A percentile compares a stretch with the other conserved stretches of the same genome.
These are phyloP conservation scores for Zingel zingel DNA, from an alignment of 2,113 vertebrate species.

Conservation along the genomic window DNA sequence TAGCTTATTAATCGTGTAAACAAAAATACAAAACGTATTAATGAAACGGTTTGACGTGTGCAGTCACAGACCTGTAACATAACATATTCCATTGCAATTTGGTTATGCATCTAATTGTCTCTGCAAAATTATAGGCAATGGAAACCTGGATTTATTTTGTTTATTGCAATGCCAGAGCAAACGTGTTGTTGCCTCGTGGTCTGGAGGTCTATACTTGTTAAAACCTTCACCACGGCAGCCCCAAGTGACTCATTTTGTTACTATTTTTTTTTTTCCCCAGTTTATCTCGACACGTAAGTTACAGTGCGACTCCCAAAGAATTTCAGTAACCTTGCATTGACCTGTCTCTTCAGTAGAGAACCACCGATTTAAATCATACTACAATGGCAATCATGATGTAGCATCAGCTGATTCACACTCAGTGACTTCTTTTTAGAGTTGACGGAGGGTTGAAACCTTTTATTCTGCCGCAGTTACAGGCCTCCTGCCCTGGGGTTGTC, in stretches of 20 bases:
- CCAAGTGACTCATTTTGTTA: slow-evolving; percentile 27
- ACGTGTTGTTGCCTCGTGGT: slow-evolving; percentile 50
- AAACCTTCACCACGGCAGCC: slow-evolving; percentile 39
- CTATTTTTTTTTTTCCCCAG: slow-evolving; percentile 6
- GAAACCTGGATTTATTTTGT: slow-evolving; percentile 51
- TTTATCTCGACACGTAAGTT: slow-evolving; percentile 35
- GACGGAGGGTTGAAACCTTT: slow-evolving; percentile 37
- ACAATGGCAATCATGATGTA: background rate
- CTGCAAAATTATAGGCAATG: slow-evolving; percentile 38
- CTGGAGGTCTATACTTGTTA: slow-evolving; percentile 44
- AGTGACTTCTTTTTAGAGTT: slow-evolving; percentile 28
- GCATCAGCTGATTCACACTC: slow-evolving; percentile 17
- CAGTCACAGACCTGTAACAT: background rate
- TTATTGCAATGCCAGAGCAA: slow-evolving; percentile 41
- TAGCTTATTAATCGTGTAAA: slow-evolving; percentile 14
- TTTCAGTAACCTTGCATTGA: background rate
- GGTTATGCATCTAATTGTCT: slow-evolving; percentile 52
- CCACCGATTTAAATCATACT: slow-evolving; percentile 11
- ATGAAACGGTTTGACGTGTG: slow-evolving; percentile 10
- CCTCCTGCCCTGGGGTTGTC: slow-evolving; percentile 49
- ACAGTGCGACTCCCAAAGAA: background rate
- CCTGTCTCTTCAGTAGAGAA: slow-evolving; percentile 6
- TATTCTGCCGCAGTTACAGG: slow-evolving; percentile 33
- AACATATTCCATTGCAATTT: slow-evolving; percentile 42
- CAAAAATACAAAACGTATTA: background rate